phyloP scores from a whole-genome alignment of 2,888 invertebrate genomes.

The Megastigmus dorsalis region DNA sequence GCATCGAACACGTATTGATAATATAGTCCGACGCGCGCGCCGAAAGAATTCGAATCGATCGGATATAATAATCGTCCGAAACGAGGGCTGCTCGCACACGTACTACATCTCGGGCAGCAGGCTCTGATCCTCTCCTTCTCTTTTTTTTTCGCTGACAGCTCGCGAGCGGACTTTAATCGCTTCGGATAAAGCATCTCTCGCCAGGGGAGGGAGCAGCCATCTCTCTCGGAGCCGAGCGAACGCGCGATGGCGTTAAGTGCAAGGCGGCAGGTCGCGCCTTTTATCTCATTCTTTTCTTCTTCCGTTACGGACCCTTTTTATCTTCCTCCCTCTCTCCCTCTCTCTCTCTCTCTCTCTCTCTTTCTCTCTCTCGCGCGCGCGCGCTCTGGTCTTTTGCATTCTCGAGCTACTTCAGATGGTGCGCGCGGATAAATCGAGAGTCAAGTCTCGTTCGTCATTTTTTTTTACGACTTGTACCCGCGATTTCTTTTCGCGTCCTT shows the following conservation, averaged over 20 bases:
- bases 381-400: too few species aligned
- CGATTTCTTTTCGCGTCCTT: neutral
- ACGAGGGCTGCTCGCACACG: neutral
- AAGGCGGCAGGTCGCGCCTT: constrained; percentile 37
- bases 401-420: constrained; percentile 41
- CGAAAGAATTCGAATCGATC: neutral
- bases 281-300: constrained; percentile 30
- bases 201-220: too few species aligned
- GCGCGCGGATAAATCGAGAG: constrained; percentile 13
- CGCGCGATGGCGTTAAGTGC: constrained; percentile 24
- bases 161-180: constrained; percentile 24
- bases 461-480: neutral
- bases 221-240: neutral
- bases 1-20: too few species aligned
- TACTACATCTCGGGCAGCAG: too few species aligned
- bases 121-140: too few species aligned
- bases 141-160: constrained; percentile 43
- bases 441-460: constrained; percentile 18
- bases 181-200: constrained; percentile 36
- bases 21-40: neutral
- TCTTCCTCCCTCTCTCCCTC: neutral
- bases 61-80: neutral
- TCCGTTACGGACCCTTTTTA: constrained; percentile 10
- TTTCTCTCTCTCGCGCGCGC: neutral
- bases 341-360: neutral